Percentiles rank a stretch among this genome's conserved stretches.
Evolutionary conservation across 2,888 invertebrate species (phyloP).

Genomic region (Agonopterix heracliana): DNA sequence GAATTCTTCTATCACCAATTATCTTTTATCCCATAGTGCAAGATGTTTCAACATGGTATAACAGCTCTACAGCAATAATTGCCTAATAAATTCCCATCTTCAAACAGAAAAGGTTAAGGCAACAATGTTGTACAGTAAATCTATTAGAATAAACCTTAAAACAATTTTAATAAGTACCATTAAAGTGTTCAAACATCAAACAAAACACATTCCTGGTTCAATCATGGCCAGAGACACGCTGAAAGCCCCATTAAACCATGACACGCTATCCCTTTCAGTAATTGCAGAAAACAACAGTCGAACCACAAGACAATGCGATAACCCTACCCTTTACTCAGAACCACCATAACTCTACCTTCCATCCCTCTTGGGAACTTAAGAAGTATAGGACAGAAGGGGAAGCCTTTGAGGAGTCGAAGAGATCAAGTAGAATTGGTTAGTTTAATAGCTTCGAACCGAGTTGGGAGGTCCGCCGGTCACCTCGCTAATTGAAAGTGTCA

Average conservation of each 20-base stretch:
- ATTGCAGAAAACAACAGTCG: constrained; percentile 70
- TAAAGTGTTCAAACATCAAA: constrained; percentile 7
- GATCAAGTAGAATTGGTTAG: constrained; percentile 36
- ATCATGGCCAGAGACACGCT: constrained; percentile 37
- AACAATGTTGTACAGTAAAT: too few species aligned
- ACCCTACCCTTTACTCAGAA: constrained; percentile 37
- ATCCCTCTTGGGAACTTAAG: constrained; percentile 10
- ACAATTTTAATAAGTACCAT: too few species aligned
- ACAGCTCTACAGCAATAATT: too few species aligned
- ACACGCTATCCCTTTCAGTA: constrained; percentile 60
- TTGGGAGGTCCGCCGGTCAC: constrained; percentile 78
- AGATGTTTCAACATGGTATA: too few species aligned
- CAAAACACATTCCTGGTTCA: constrained; percentile 24
- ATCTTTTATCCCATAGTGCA: too few species aligned
- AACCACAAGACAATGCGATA: constrained; percentile 59
- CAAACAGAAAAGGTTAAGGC: too few species aligned
- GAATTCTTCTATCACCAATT: too few species aligned
- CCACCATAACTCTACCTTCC: constrained; percentile 30
- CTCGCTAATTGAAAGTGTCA: constrained; percentile 87
- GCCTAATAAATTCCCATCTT: too few species aligned
- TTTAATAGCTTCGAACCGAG: constrained; percentile 58
- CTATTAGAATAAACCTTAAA: too few species aligned
- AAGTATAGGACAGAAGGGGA: constrained; percentile 6
- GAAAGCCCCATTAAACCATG: constrained; percentile 64
- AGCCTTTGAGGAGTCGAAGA: constrained; percentile 7